These are phyloP conservation scores for Agonopterix alstromeriana DNA, from an alignment of 2,888 invertebrate species.

Conservation along the genomic window DNA sequence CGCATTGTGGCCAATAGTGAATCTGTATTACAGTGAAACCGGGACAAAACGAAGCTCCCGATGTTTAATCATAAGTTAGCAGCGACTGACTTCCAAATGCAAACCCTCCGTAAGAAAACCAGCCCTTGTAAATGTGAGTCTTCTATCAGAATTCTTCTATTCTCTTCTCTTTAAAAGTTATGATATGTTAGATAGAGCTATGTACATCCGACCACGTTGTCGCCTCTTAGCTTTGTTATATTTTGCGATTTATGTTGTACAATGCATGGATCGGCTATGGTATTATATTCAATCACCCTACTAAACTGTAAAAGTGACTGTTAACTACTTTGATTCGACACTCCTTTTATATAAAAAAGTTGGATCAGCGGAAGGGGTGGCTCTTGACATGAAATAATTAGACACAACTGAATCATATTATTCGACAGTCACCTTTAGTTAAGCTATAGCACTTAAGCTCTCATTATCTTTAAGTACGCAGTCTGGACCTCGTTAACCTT, in stretches of 20 bases:
- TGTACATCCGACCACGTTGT: conserved; percentile 47
- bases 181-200: conserved; percentile 57
- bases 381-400: not conserved
- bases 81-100: conserved; percentile 82
- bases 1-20: conserved; percentile 46
- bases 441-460: conserved; percentile 20
- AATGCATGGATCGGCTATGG: conserved; percentile 56
- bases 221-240: conserved; percentile 55
- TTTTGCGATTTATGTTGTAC: conserved; percentile 61
- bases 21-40: conserved; percentile 62
- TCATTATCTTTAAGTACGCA: conserved; percentile 17
- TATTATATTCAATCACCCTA: conserved; percentile 29
- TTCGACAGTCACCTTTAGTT: conserved; percentile 10
- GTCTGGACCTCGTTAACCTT: not conserved
- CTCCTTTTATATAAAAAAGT: not conserved
- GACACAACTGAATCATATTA: not conserved
- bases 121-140: conserved; percentile 96
- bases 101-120: conserved; percentile 94
- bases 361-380: too few species aligned
- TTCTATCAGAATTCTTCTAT: conserved; percentile 20
- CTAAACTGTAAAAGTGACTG: conserved; percentile 22
- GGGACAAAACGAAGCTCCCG: conserved; percentile 37
- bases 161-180: conserved; percentile 20
- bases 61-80: conserved; percentile 77
- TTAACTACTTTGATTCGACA: not conserved